A percentile compares a stretch with the other conserved stretches of the same genome.
These are phyloP conservation scores for Endomychus coccineus DNA, from an alignment of 2,888 invertebrate species.

Conservation along the genomic window DNA sequence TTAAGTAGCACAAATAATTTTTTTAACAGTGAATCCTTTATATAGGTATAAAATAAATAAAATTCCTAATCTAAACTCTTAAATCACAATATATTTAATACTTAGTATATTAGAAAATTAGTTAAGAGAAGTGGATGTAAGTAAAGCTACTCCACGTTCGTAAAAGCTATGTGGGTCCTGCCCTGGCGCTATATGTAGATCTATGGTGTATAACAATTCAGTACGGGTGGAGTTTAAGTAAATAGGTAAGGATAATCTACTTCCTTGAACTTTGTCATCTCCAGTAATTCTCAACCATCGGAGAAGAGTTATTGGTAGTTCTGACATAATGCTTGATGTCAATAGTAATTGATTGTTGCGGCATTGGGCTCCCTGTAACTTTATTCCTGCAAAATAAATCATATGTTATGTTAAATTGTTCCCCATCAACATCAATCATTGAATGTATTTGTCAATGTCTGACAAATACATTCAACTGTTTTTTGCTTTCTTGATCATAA, in stretches of 20 bases:
- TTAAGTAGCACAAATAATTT: not conserved
- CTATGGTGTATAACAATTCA: constrained; percentile 91
- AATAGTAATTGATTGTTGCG: constrained; percentile 83
- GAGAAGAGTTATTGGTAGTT: constrained; percentile 80
- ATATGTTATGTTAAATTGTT: too few relatives aligned
- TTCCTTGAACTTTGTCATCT: constrained; percentile 46
- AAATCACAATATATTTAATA: constrained; percentile 6
- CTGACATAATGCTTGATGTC: constrained; percentile 91
- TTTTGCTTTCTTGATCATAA: too few relatives aligned
- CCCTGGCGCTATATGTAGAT: constrained; percentile 83
- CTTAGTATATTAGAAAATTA: constrained; percentile 41
- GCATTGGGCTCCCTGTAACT: constrained; percentile 94
- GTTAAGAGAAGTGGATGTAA: constrained; percentile 87
- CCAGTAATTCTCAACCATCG: constrained; percentile 63
- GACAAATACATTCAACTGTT: too few relatives aligned
- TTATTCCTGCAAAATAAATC: constrained; percentile 73
- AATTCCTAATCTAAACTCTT: not conserved
- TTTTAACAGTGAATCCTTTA: not conserved
- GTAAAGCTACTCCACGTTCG: constrained; percentile 94
- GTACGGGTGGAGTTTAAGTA: constrained; percentile 95
- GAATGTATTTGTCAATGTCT: too few relatives aligned
- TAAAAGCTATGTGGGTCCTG: constrained; percentile 95
- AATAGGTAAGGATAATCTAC: constrained; percentile 84
- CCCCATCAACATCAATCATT: too few relatives aligned
- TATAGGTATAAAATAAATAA: not conserved